phyloP scores from a whole-genome alignment of 2,113 vertebrate species.

The Ramphastos sulfuratus region DNA sequence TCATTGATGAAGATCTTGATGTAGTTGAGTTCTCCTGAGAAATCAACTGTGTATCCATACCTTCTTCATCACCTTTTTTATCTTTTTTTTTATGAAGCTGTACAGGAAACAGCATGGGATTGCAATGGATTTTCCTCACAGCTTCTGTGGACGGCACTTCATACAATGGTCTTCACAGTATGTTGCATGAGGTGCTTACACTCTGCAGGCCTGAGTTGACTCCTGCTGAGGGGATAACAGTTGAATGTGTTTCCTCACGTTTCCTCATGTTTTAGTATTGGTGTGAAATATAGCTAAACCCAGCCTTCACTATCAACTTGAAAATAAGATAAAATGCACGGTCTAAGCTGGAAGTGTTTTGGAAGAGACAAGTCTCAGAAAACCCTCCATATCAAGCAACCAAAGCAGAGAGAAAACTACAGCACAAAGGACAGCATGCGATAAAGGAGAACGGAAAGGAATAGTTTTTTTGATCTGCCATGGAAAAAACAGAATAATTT shows the following conservation, averaged over 20 bases:
- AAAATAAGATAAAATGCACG: neutral
- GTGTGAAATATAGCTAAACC: neutral
- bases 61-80: neutral
- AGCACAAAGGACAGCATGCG: neutral
- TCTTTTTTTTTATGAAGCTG: neutral
- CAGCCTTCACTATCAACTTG: neutral
- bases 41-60: neutral
- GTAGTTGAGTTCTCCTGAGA: neutral
- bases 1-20: neutral
- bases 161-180: neutral
- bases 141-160: neutral
- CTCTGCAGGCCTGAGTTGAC: neutral
- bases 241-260: rapidly evolving
- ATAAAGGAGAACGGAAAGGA: neutral
- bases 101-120: neutral
- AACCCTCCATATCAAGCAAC: neutral
- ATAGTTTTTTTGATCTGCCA: neutral
- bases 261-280: neutral
- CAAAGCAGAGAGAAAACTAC: neutral
- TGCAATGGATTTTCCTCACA: neutral
- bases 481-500: neutral
- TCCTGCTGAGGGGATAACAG: neutral
- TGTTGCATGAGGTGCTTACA: neutral
- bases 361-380: rapidly evolving
- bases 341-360: neutral